Evolutionary conservation across 2,888 invertebrate species (phyloP), one percentile per base, ranked within the genome.

Genomic region (Tetheella fluctuosa): DNA sequence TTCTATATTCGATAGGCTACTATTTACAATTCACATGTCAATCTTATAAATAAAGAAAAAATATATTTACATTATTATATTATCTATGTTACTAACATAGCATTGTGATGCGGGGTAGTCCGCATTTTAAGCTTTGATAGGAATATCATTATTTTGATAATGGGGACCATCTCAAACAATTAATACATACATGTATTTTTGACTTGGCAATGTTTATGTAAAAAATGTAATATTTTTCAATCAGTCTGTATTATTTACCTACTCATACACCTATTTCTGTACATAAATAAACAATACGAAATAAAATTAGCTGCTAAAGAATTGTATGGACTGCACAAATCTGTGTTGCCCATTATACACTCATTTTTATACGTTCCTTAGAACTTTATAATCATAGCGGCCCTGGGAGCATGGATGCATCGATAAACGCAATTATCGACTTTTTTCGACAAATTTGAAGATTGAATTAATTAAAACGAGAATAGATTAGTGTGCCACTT

Each of bases 11-110:
- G 10, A 5, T 69, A 63, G 64, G 65, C 61, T 63, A 60, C 57
- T 73, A 74, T 71, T 68, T 71, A 74, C 69, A 74, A 30, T 54
- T 58, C 57, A 62, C 55, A 62, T 62, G 57, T 59, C 61, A 67
- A 64, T 53, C 62, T 64, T 70, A 73, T 2, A 10, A 28, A 23
- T 59, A 59, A 63, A 57, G 63, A 64, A 65, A 58, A 58, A 67
- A 64, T 65, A 73, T 73, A 73, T 66, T 66, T 66, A 66, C 64
- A 72, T 56, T 71, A 59, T 59, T 39, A 57, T 59, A 37, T 37
- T n/a, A 34, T 57, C 48, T 60, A 64, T 61, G 65, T 34, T 74
- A 72, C 65, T 71, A 67, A 68, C 61, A 59, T 60, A 61, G 65
- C 60, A 57, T 63, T 55, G 52, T 23, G 59, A 68, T 58, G 61